Evolutionary conservation across 1,140 invertebrate genomes (phyloP).

Genomic region (Pseudobourletiella spinata): DNA sequence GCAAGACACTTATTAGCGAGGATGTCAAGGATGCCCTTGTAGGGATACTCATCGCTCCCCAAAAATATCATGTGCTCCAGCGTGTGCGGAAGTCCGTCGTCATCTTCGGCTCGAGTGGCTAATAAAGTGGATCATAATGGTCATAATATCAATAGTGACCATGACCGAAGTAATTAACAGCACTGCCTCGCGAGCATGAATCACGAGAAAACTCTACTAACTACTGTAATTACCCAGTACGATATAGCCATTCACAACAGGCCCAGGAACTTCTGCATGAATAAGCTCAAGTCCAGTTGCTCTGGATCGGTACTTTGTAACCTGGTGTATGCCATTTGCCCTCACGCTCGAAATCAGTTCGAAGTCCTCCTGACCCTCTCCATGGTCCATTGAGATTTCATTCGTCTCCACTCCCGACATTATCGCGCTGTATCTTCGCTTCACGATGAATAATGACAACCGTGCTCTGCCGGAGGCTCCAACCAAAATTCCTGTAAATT

Average conservation of each 20-base stretch:
- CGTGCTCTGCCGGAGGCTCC: neutral
- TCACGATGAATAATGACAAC: neutral
- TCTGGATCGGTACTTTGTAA: conserved; percentile 70
- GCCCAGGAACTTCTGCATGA: conserved; percentile 73
- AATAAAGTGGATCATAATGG: conserved; percentile 12
- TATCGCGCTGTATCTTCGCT: neutral
- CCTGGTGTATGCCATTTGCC: conserved; percentile 60
- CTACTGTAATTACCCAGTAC: conserved; percentile 71
- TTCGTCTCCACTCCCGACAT: neutral
- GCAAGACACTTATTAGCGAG: conserved; percentile 80
- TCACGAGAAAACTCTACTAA: too few relatives aligned
- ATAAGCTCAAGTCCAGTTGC: conserved; percentile 68
- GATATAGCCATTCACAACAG: conserved; percentile 76
- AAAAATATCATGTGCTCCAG: conserved; percentile 86
- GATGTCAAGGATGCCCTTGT: conserved; percentile 78
- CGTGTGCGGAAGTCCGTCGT: conserved; percentile 87
- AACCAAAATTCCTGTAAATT: too few relatives aligned
- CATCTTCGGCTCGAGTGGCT: conserved; percentile 83
- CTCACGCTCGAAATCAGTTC: conserved; percentile 54
- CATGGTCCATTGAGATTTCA: neutral
- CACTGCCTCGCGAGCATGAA: too few relatives aligned
- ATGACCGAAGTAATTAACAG: too few relatives aligned
- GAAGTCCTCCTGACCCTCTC: conserved; percentile 42
- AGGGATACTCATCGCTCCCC: conserved; percentile 81
- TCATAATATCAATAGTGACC: too few relatives aligned